Percentiles rank a stretch among this genome's conserved stretches.
phyloP scores from a whole-genome alignment of 1,140 invertebrate genomes.

The Leptopilina clavipes region DNA sequence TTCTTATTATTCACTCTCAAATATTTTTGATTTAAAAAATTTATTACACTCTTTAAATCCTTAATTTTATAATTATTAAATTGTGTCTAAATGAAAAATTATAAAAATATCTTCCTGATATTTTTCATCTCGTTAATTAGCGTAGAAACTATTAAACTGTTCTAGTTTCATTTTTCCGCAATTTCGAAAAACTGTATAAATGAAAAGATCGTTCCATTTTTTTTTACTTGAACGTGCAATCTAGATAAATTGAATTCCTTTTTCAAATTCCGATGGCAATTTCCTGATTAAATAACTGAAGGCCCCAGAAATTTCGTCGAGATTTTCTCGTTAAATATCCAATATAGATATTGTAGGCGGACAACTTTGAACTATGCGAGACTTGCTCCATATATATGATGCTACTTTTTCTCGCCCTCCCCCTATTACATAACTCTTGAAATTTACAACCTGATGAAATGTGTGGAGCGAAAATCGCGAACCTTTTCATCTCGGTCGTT shows the following conservation, averaged over 20 bases:
- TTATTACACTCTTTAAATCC: too few relatives aligned
- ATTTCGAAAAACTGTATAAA: too few relatives aligned
- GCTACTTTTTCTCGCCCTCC: conserved; percentile 5
- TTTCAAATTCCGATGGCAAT: conserved; percentile 16
- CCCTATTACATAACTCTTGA: conserved; percentile 21
- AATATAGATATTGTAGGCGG: neutral
- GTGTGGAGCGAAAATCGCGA: conserved; percentile 23
- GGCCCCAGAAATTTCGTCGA: neutral
- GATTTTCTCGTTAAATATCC: neutral
- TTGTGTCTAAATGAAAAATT: too few relatives aligned
- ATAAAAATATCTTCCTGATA: too few relatives aligned
- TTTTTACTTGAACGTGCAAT: neutral
- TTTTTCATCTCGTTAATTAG: neutral
- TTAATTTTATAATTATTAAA: too few relatives aligned
- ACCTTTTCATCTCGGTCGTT: conserved; percentile 1
- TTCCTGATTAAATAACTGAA: conserved; percentile 9
- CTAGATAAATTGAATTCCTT: conserved; percentile 3
- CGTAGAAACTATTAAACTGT: too few relatives aligned
- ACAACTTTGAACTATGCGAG: conserved; percentile 6
- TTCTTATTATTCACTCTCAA: too few relatives aligned
- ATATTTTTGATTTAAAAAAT: too few relatives aligned
- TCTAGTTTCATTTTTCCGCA: too few relatives aligned
- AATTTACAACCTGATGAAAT: conserved; percentile 28
- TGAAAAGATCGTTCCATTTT: neutral
- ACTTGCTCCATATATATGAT: conserved; percentile 3